Percentiles rank a stretch among this genome's conserved stretches.
These are phyloP conservation scores for Brachypteracias leptosomus DNA, from an alignment of 2,113 vertebrate species.

Conservation along the genomic window DNA sequence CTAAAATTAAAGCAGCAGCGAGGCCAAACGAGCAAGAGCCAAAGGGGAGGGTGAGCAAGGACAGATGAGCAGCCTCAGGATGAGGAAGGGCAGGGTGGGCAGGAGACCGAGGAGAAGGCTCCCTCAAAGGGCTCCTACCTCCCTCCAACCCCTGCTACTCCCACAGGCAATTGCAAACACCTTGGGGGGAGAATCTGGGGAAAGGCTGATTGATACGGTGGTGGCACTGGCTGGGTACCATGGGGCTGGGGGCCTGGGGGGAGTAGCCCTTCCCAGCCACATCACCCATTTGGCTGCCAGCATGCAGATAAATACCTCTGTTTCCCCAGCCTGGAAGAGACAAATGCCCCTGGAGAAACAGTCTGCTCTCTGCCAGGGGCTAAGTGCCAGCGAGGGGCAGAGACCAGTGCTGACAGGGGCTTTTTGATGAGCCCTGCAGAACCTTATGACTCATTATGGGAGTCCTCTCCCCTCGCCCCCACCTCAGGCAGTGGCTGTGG, in stretches of 20 bases:
- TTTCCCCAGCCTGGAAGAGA: background rate
- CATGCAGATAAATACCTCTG: background rate
- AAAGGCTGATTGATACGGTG: background rate
- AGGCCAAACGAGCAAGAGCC: constrained; percentile 46
- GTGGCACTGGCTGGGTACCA: background rate
- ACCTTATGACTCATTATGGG: background rate
- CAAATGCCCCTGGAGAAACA: background rate
- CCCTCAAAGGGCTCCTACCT: background rate
- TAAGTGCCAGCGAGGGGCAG: background rate
- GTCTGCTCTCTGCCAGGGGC: background rate
- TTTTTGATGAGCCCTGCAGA: background rate
- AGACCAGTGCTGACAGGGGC: fast-evolving
- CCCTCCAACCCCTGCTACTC: background rate
- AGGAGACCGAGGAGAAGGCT: background rate
- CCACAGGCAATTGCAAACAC: background rate
- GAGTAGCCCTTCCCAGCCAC: background rate
- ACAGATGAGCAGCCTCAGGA: background rate
- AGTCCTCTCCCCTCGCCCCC: background rate
- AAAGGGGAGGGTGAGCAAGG: constrained; percentile 35
- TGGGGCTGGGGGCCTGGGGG: fast-evolving
- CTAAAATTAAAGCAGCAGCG: constrained; percentile 42
- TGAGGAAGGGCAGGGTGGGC: constrained; percentile 34
- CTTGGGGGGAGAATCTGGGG: background rate
- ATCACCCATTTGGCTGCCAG: background rate
- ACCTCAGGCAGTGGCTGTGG: background rate